Evolutionary conservation across 2,888 invertebrate genomes (phyloP).

Genomic region (Oscheius sp.): DNA sequence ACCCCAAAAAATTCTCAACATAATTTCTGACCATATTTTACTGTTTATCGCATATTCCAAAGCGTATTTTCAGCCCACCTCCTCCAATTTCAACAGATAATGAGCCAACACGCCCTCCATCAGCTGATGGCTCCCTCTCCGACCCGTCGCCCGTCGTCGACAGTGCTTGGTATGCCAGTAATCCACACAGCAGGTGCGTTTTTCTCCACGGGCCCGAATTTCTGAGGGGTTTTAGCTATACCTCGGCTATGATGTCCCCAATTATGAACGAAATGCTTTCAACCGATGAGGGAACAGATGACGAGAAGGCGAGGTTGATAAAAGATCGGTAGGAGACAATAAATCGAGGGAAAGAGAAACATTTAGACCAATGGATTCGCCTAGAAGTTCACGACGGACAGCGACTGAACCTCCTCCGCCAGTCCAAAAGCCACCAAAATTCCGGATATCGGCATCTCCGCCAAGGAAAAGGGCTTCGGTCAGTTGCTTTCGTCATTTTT

Average conservation of each 20-base stretch:
- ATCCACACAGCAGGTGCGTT: conserved; percentile 53
- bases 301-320: conserved; percentile 47
- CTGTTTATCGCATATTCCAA: too few relatives aligned
- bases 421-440: conserved; percentile 60
- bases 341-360: neutral
- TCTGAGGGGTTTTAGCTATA: conserved; percentile 55
- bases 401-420: conserved; percentile 6
- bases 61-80: too few relatives aligned
- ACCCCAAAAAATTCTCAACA: too few relatives aligned
- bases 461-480: conserved; percentile 47
- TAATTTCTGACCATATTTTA: too few relatives aligned
- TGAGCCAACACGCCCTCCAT: conserved; percentile 58
- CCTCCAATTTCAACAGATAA: conserved; percentile 9
- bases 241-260: conserved; percentile 71
- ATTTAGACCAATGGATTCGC: conserved; percentile 5
- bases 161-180: conserved; percentile 44
- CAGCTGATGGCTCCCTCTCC: conserved; percentile 50
- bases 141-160: conserved; percentile 47
- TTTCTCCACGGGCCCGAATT: too few relatives aligned
- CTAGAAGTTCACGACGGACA: neutral
- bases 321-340: conserved; percentile 44
- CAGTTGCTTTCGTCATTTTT: too few relatives aligned
- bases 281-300: conserved; percentile 58
- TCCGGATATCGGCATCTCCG: conserved; percentile 68
- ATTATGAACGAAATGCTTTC: conserved; percentile 62